A percentile compares a stretch with the other conserved stretches of the same genome.
phyloP scores from a whole-genome alignment of 2,888 invertebrate species.

The Sinodicranocentrus sp. region DNA sequence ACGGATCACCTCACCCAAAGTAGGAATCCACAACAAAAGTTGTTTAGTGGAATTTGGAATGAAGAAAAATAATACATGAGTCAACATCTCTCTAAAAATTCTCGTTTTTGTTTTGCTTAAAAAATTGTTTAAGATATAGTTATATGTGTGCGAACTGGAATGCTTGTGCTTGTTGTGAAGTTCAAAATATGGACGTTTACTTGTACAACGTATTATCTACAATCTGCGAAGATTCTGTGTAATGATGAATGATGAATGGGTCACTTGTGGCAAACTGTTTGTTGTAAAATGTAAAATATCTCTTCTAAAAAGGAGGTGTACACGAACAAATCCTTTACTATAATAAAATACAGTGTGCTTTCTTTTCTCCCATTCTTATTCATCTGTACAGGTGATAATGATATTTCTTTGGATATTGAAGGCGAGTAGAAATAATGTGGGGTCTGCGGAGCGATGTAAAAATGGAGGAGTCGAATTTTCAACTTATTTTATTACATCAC shows the following conservation, averaged over 20 bases:
- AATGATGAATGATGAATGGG: conserved; percentile 10
- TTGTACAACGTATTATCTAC: background rate
- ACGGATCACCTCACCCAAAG: background rate
- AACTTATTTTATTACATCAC: background rate
- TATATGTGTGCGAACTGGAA: too few species aligned
- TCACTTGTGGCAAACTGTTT: conserved; percentile 10
- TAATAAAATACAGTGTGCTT: background rate
- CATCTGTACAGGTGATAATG: background rate
- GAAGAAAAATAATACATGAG: background rate
- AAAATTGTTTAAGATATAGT: too few species aligned
- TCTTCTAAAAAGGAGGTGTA: conserved; percentile 38
- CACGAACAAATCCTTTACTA: too few species aligned
- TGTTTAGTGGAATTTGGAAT: conserved; percentile 1
- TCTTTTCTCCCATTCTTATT: background rate
- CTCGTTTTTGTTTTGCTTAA: background rate
- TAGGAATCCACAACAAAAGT: background rate
- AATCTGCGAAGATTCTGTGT: background rate
- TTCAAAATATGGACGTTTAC: too few species aligned
- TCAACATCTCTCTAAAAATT: conserved; percentile 3
- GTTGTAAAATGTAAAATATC: background rate
- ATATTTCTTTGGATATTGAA: background rate
- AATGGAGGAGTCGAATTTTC: background rate
- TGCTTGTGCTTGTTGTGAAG: too few species aligned
- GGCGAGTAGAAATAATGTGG: background rate
- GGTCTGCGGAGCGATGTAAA: too few species aligned